Percentiles rank a stretch among this genome's conserved stretches.
Conservation (phyloP, 2,797 vertebrate genomes). For the Pogonophryne albipinna region DNA sequence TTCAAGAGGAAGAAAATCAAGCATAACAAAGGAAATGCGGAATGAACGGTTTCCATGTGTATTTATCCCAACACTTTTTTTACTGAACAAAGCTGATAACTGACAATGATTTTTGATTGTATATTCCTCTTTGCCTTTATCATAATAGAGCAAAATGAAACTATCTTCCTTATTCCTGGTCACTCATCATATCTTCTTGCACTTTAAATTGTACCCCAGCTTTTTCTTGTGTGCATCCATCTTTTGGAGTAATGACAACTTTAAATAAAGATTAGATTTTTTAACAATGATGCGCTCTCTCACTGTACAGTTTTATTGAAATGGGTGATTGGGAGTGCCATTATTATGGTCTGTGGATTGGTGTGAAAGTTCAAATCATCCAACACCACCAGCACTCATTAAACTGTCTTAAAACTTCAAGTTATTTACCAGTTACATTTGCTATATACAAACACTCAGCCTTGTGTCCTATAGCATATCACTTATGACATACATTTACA, state of each 20-base stretch:
- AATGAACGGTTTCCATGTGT: slow-evolving; percentile 63
- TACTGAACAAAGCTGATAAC: slow-evolving; percentile 57
- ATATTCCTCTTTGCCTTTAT: too few species aligned
- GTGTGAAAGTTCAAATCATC: slow-evolving; percentile 17
- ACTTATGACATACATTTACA: neutral
- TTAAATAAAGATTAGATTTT: slow-evolving; percentile 87
- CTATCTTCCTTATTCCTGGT: slow-evolving; percentile 41
- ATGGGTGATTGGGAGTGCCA: slow-evolving; percentile 32
- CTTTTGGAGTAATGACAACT: slow-evolving; percentile 75
- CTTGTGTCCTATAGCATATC: neutral
- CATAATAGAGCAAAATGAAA: too few species aligned
- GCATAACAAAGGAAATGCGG: slow-evolving; percentile 60
- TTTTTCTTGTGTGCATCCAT: slow-evolving; percentile 64
- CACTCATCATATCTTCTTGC: slow-evolving; percentile 72
- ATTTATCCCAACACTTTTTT: slow-evolving; percentile 73
- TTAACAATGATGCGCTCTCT: slow-evolving; percentile 75
- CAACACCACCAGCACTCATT: slow-evolving; percentile 2
- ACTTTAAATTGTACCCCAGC: slow-evolving; percentile 78
- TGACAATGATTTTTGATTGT: slow-evolving; percentile 64
- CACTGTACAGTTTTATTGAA: slow-evolving; percentile 75
- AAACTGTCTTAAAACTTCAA: neutral
- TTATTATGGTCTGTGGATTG: slow-evolving; percentile 6
- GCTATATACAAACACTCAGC: neutral
- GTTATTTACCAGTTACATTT: neutral
- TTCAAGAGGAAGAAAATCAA: slow-evolving; percentile 37